Conservation (phyloP, 1,140 invertebrate genomes). For the Forficula auricularia region DNA sequence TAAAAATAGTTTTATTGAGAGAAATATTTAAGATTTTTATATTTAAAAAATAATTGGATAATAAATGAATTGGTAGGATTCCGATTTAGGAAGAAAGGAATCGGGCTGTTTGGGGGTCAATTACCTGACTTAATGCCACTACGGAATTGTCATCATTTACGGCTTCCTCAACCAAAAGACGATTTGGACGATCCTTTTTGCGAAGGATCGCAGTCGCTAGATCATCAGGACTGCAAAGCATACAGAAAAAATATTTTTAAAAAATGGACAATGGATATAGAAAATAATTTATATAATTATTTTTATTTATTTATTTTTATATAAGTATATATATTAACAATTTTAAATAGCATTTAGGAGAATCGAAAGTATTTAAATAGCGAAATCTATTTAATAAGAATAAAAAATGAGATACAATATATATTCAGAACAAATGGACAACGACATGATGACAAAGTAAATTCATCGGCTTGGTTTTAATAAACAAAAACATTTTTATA, state of each 20-base stretch:
- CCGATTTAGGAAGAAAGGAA: no score
- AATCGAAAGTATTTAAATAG: background rate
- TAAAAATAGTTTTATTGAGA: no score
- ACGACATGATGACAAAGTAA: constrained; percentile 6
- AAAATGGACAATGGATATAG: background rate
- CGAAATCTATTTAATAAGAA: background rate
- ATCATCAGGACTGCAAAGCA: constrained; percentile 57
- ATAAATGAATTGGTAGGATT: no score
- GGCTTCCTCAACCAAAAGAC: constrained; percentile 93
- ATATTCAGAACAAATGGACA: background rate
- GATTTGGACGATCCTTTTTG: constrained; percentile 93
- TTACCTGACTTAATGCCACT: constrained; percentile 79
- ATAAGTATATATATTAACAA: no score
- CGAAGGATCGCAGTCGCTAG: constrained; percentile 95
- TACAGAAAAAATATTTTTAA: constrained; percentile 1
- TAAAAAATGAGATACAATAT: no score
- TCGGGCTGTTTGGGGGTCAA: no score
- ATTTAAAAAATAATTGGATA: no score
- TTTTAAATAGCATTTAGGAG: background rate
- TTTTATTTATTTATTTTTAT: no score
- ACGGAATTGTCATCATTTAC: constrained; percentile 98
- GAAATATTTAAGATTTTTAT: no score
- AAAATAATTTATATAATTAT: no score
- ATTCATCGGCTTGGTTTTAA: no score
- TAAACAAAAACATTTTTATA: no score